These are phyloP conservation scores for Zaprionus africanus DNA, from an alignment of 1,140 invertebrate genomes.

Conservation along the genomic window DNA sequence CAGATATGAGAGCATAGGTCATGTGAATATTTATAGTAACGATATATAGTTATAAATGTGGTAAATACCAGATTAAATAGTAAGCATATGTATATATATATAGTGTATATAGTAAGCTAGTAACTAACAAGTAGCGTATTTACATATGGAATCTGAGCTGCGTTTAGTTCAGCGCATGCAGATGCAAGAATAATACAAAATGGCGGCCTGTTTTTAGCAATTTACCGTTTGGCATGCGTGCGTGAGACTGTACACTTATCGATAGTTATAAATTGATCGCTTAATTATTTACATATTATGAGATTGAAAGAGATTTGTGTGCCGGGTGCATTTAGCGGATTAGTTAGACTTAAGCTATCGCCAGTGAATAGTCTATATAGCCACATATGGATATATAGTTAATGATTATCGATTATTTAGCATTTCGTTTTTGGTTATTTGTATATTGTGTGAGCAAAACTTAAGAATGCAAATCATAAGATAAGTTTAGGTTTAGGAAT, in stretches of 20 bases:
- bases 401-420: not conserved
- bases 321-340: slow-evolving; percentile 16
- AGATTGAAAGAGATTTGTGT: not conserved
- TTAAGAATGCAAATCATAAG: slow-evolving; percentile 59
- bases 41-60: not conserved
- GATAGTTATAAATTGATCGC: slow-evolving; percentile 17
- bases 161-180: slow-evolving; percentile 23
- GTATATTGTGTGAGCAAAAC: slow-evolving; percentile 27
- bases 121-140: slow-evolving; percentile 7
- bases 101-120: slow-evolving; percentile 3
- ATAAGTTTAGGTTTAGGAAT: slow-evolving; percentile 31
- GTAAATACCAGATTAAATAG: not conserved
- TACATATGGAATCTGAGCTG: slow-evolving; percentile 14
- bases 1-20: not conserved
- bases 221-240: slow-evolving; percentile 46
- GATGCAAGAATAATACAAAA: slow-evolving; percentile 28
- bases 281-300: slow-evolving; percentile 30
- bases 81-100: not conserved
- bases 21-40: not conserved
- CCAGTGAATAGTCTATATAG: not conserved
- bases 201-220: slow-evolving; percentile 32
- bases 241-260: slow-evolving; percentile 54
- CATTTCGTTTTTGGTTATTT: slow-evolving; percentile 18
- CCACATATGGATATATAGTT: not conserved
- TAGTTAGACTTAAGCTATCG: not conserved